Evolutionary conservation across 2,797 vertebrate species (phyloP), one percentile per base, ranked within the genome.

Genomic region (Hipposideros larvatus): DNA sequence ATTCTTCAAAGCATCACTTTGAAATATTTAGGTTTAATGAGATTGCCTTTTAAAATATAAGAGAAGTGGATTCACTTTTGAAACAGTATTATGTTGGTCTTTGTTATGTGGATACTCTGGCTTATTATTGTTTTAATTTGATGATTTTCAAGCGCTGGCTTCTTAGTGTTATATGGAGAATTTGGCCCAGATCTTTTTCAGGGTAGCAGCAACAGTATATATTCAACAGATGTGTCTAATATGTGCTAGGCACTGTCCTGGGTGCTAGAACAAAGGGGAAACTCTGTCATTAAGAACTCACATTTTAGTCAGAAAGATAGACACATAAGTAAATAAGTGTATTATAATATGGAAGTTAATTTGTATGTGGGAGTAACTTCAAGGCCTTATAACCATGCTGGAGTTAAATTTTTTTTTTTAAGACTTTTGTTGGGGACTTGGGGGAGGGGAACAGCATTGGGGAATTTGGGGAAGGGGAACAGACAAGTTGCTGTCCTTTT

Each of bases 1-100:
- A 41, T 26, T 79, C 92, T 90, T 73, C 18, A 61, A 80, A 96
- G 68, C 73, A 85, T 51, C 59, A 31, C 48, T 74, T 68, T 91
- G 53, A 95, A 90, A 22, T 46, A 63, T 65, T 71, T 87, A 46
- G 18, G 19, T 55, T 7, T 74, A 59, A 79, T 57, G n/a, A 80
- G 14, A 73, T 73, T 43, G 26, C 26, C 55, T 95, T 87, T 95
- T 90, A 80, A 91, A 79, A 77, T 8, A 51, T n/a, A 53, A 71
- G 4, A 75, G 5, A 8, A 55, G 55, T 24, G 14, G 5, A 57
- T 65, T 86, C 24, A 34, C 15, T 63, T 92, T 74, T 75, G 13
- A 8, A 90, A 85, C n/a, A 68, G 9, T 57, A 65, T 92, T 94
- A 61, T 22, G 46, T 77, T 73, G 19, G 8, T 86, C 34, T 85